phyloP scores from a whole-genome alignment of 2,888 invertebrate genomes.

The Congeria kusceri region DNA sequence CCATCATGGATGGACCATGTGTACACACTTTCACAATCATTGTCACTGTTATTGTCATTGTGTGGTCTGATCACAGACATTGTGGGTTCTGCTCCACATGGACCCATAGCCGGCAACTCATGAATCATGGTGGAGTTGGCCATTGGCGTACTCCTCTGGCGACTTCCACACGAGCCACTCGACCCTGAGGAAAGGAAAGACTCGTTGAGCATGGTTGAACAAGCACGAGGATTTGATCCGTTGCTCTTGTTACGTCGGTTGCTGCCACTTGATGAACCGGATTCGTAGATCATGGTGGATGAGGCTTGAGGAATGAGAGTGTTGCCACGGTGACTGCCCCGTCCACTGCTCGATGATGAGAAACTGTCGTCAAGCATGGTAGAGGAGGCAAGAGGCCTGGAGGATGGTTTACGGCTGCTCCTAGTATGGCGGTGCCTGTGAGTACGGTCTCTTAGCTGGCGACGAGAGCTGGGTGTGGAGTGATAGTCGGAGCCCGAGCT shows the following conservation, averaged over 20 bases:
- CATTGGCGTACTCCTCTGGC: constrained; percentile 53
- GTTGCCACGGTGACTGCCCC: constrained; percentile 61
- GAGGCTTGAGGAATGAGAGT: constrained; percentile 75
- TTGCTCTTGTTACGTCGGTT: constrained; percentile 53
- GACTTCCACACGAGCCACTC: constrained; percentile 49
- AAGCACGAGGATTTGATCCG: constrained; percentile 58
- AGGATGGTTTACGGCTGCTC: constrained; percentile 65
- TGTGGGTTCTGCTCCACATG: constrained; percentile 40
- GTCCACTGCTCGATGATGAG: constrained; percentile 66
- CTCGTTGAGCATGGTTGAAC: constrained; percentile 62
- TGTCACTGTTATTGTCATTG: constrained; percentile 58
- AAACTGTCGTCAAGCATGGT: constrained; percentile 74
- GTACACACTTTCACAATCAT: constrained; percentile 74
- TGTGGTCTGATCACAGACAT: constrained; percentile 28
- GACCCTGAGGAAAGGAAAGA: constrained; percentile 63
- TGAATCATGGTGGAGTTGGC: constrained; percentile 64
- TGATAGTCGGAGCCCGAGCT: constrained; percentile 64
- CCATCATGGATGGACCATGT: constrained; percentile 77
- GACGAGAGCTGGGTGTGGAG: constrained; percentile 59
- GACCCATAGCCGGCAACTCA: constrained; percentile 19
- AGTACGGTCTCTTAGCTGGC: constrained; percentile 45
- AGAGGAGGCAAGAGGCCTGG: constrained; percentile 76
- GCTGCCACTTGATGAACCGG: constrained; percentile 68
- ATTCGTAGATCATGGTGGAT: constrained; percentile 76
- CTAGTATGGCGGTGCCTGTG: constrained; percentile 54